Conservation (phyloP, 1,140 invertebrate genomes). For the Apocrypta bakeri region DNA sequence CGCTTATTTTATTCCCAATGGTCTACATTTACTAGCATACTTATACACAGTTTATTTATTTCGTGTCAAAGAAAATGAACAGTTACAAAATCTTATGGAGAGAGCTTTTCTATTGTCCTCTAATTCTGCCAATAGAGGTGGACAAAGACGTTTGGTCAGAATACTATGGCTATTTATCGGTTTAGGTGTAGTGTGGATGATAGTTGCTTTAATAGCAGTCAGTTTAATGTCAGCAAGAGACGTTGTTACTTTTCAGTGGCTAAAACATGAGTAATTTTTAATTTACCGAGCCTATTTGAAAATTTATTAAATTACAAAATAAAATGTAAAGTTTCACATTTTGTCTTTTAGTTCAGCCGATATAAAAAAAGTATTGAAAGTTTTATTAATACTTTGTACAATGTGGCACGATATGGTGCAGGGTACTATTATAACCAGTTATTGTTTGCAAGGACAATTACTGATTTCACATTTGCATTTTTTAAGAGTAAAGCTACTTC, state of each 20-base stretch:
- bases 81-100: constrained; percentile 92
- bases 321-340: background rate
- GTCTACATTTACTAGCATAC: constrained; percentile 85
- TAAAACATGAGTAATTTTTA: constrained; percentile 70
- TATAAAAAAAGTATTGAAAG: constrained; percentile 74
- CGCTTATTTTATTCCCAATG: constrained; percentile 86
- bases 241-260: constrained; percentile 79
- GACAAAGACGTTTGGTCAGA: constrained; percentile 80
- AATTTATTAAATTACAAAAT: constrained; percentile 29
- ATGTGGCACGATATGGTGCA: constrained; percentile 86
- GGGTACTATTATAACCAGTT: constrained; percentile 85
- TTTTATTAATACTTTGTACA: constrained; percentile 80
- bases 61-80: constrained; percentile 88
- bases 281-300: background rate
- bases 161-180: constrained; percentile 83
- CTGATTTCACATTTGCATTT: constrained; percentile 82
- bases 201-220: constrained; percentile 79
- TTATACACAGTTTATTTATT: constrained; percentile 86
- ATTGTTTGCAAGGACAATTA: constrained; percentile 86
- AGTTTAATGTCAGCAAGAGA: constrained; percentile 80
- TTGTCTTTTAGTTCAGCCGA: constrained; percentile 72
- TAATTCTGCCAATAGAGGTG: constrained; percentile 78
- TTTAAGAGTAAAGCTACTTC: constrained; percentile 81
- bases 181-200: constrained; percentile 80
- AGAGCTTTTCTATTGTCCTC: constrained; percentile 84